Percentiles rank a stretch among this genome's conserved stretches.
These are phyloP conservation scores for Pogonophryne albipinna DNA, from an alignment of 2,797 vertebrate species.

Conservation along the genomic window DNA sequence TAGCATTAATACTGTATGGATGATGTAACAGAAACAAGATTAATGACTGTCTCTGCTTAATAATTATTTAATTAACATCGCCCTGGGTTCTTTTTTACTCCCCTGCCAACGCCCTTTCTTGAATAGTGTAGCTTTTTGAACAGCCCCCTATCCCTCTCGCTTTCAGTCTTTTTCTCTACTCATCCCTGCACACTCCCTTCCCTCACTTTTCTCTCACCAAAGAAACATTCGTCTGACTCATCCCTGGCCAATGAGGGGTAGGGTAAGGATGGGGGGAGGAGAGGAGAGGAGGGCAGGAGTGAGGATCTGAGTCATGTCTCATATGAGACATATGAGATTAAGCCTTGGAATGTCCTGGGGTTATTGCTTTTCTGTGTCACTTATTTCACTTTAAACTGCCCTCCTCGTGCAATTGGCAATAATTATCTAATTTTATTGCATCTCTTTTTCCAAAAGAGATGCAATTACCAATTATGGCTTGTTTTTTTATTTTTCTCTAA, in stretches of 20 bases:
- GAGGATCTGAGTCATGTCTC: conserved; percentile 72
- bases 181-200: conserved; percentile 34
- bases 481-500: conserved; percentile 4
- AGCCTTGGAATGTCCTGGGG: conserved; percentile 59
- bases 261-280: conserved; percentile 41
- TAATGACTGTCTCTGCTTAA: conserved; percentile 38
- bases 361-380: conserved; percentile 56
- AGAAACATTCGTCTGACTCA: conserved; percentile 74
- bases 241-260: conserved; percentile 68
- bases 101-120: conserved; percentile 16
- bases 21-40: conserved; percentile 54
- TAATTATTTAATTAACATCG: conserved; percentile 48
- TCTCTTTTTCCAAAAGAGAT: conserved; percentile 25
- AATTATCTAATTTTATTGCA: conserved; percentile 24
- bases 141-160: conserved; percentile 2
- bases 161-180: conserved; percentile 22
- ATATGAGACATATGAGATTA: conserved; percentile 61
- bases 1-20: conserved; percentile 35
- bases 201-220: conserved; percentile 46
- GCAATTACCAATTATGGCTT: conserved; percentile 22
- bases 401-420: conserved; percentile 30
- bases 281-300: conserved; percentile 42
- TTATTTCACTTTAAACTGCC: conserved; percentile 37
- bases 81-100: conserved; percentile 9
- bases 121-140: conserved; percentile 25